Conservation (phyloP, 2,888 invertebrate genomes). For the Drosophila affinis region DNA sequence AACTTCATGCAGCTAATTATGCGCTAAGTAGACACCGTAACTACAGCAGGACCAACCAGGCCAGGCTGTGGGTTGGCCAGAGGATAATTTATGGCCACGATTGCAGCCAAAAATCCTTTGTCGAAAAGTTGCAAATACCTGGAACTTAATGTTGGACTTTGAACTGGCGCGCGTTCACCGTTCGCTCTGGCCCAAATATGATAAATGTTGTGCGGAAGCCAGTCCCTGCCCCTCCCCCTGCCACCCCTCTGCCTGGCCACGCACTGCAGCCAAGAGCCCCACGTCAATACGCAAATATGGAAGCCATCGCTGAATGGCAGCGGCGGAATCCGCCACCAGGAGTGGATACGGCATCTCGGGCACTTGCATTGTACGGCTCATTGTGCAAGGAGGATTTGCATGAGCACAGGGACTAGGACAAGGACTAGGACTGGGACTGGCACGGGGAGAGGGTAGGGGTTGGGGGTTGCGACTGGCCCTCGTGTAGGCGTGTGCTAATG, state of each 20-base stretch:
- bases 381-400: constrained; percentile 28
- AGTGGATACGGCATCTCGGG: constrained; percentile 27
- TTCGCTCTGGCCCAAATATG: constrained; percentile 67
- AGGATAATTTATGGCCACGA: constrained; percentile 73
- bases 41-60: constrained; percentile 22
- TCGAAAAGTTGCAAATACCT: constrained; percentile 79
- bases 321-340: constrained; percentile 36
- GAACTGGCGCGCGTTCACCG: constrained; percentile 59
- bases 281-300: constrained; percentile 72
- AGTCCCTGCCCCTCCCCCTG: not conserved
- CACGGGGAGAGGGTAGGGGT: not conserved
- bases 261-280: constrained; percentile 43
- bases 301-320: constrained; percentile 53
- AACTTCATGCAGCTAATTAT: constrained; percentile 77
- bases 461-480: not conserved
- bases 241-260: constrained; percentile 8
- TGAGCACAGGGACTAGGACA: too few species aligned
- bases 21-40: constrained; percentile 73
- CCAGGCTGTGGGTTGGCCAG: constrained; percentile 29
- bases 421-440: constrained; percentile 7
- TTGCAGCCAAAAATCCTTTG: constrained; percentile 79
- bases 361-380: constrained; percentile 43
- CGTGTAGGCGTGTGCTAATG: constrained; percentile 53
- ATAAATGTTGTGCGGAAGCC: constrained; percentile 74
- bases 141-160: constrained; percentile 78